phyloP scores from a whole-genome alignment of 2,797 vertebrate genomes.

The Myotis myotis region DNA sequence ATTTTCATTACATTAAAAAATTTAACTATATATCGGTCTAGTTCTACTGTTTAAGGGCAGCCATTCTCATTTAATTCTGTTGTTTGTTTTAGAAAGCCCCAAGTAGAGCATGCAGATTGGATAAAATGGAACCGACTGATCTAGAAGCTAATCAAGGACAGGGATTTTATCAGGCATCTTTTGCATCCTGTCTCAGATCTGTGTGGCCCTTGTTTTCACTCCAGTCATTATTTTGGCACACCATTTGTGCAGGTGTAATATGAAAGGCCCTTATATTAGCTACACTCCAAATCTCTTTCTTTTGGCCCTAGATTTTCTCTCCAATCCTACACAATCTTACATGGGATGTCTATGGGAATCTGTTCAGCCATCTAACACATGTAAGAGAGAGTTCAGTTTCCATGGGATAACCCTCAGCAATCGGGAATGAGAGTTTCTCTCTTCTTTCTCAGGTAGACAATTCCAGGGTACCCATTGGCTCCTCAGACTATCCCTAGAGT shows the following conservation, averaged over 20 bases:
- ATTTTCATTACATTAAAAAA: neutral
- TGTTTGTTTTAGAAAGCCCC: neutral
- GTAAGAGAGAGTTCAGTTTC: neutral
- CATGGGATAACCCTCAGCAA: neutral
- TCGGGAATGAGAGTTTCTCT: neutral
- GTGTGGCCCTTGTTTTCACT: neutral
- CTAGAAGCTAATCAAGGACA: neutral
- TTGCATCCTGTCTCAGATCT: neutral
- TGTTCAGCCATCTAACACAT: neutral
- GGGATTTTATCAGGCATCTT: neutral
- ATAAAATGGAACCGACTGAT: neutral
- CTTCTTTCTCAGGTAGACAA: neutral
- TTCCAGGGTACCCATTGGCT: neutral
- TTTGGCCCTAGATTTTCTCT: neutral
- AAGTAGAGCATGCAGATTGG: neutral
- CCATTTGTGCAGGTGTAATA: neutral
- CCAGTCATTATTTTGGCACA: neutral
- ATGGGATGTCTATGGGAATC: neutral
- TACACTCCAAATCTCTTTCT: neutral
- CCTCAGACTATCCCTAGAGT: neutral
- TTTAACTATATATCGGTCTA: neutral
- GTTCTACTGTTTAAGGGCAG: neutral
- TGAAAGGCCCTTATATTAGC: neutral
- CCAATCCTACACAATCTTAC: neutral
- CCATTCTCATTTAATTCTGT: neutral